Conservation (phyloP, 2,797 vertebrate genomes). For the Melopsittacus undulatus region DNA sequence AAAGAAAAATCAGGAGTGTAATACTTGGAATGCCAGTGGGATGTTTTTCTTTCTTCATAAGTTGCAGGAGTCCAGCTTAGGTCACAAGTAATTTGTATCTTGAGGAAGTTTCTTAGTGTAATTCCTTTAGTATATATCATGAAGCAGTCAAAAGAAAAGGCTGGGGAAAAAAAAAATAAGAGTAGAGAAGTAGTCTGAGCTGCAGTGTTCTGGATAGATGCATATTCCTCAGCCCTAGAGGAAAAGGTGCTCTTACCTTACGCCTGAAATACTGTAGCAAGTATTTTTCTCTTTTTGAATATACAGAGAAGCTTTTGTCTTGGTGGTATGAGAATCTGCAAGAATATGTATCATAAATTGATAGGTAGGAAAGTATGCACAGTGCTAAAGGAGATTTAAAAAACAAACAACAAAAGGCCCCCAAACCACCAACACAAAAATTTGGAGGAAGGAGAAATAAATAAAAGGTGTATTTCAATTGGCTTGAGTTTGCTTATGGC, state of each 20-base stretch:
- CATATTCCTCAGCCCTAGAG: neutral
- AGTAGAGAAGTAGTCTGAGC: neutral
- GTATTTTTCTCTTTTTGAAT: neutral
- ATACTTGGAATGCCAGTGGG: neutral
- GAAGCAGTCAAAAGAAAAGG: neutral
- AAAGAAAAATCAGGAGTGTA: neutral
- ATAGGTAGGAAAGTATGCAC: neutral
- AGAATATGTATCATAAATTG: accelerated
- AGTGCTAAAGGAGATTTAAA: neutral
- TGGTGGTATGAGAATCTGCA: neutral
- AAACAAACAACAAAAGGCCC: neutral
- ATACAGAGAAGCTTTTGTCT: neutral
- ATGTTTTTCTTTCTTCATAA: neutral
- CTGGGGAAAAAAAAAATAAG: neutral
- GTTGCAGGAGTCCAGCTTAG: neutral
- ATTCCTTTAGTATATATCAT: neutral
- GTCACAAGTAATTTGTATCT: neutral
- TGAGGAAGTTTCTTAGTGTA: neutral
- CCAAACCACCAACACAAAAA: neutral
- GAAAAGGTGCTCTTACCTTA: neutral
- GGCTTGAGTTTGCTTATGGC: neutral
- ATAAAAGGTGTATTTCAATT: neutral
- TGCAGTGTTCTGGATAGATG: neutral
- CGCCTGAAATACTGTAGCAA: neutral
- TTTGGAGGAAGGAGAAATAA: neutral